Percentiles rank a stretch among this genome's conserved stretches.
These are phyloP conservation scores for Bombus sibiricus DNA, from an alignment of 1,140 invertebrate species.

Conservation along the genomic window DNA sequence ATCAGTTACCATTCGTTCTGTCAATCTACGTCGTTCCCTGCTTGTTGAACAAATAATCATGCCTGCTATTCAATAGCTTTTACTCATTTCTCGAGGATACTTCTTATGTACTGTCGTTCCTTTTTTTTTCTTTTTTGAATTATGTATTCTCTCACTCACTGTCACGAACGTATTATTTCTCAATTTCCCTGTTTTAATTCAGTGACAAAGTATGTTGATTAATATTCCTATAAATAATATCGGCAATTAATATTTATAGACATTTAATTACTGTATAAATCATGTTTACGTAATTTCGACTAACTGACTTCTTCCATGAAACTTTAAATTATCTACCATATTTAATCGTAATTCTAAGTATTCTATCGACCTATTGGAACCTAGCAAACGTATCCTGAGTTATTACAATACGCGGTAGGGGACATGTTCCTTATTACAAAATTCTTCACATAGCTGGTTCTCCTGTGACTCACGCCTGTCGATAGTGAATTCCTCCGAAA, in stretches of 20 bases:
- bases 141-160: too few relatives aligned
- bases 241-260: not conserved
- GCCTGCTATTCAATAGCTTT: not conserved
- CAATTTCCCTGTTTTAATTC: not conserved
- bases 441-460: not conserved
- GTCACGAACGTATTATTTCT: too few relatives aligned
- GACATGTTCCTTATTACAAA: slow-evolving; percentile 33
- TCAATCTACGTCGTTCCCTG: not conserved
- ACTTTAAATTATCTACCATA: too few relatives aligned
- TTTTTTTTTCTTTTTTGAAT: not conserved
- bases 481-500: slow-evolving; percentile 6
- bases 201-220: not conserved
- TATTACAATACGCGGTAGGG: not conserved
- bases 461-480: slow-evolving; percentile 9
- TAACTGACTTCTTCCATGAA: not conserved
- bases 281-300: not conserved
- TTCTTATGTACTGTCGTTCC: not conserved
- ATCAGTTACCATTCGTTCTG: too few relatives aligned
- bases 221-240: too few relatives aligned
- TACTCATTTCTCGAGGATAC: slow-evolving; percentile 5
- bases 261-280: too few relatives aligned
- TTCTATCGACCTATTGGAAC: not conserved
- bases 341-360: not conserved
- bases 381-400: not conserved
- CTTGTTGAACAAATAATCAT: not conserved